These are phyloP conservation scores for Aulostomus chinensis DNA, from an alignment of 2,797 vertebrate species.

Conservation along the genomic window DNA sequence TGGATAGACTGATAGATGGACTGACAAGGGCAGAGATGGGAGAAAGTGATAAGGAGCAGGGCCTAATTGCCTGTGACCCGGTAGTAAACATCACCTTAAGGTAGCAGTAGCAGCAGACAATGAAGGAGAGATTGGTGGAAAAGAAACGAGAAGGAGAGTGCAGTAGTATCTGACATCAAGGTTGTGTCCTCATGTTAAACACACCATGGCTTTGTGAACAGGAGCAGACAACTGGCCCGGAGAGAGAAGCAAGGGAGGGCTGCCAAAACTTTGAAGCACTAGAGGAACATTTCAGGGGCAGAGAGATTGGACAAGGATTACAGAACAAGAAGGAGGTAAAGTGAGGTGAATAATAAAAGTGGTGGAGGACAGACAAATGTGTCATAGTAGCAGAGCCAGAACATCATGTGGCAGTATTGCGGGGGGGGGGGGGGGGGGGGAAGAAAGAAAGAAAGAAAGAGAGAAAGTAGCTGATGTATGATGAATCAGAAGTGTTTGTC, in stretches of 20 bases:
- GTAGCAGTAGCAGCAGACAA: constrained; percentile 32
- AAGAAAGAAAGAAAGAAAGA: no score
- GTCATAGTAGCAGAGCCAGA: neutral
- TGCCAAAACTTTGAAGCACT: constrained; percentile 9
- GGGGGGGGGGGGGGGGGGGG: no score
- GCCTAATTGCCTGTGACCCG: constrained; percentile 61
- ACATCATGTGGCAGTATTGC: neutral
- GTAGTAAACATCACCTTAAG: constrained; percentile 41
- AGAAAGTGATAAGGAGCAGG: constrained; percentile 30
- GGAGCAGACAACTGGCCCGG: constrained; percentile 12
- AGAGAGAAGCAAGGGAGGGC: constrained; percentile 4
- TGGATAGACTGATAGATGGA: constrained; percentile 23
- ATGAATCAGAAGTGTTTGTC: constrained; percentile 1
- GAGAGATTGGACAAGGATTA: constrained; percentile 26
- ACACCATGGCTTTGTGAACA: constrained; percentile 32
- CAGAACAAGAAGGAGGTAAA: constrained; percentile 13
- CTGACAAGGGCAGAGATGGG: constrained; percentile 34
- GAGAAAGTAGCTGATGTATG: neutral
- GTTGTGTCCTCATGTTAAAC: constrained; percentile 54
- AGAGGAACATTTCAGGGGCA: constrained; percentile 1
- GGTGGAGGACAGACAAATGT: neutral
- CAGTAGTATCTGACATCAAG: constrained; percentile 41
- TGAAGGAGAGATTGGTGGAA: constrained; percentile 24
- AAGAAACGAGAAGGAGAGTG: constrained; percentile 17
- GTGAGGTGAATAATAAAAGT: constrained; percentile 23